These are phyloP conservation scores for Ericerus pela DNA, from an alignment of 1,140 invertebrate species.

Conservation along the genomic window DNA sequence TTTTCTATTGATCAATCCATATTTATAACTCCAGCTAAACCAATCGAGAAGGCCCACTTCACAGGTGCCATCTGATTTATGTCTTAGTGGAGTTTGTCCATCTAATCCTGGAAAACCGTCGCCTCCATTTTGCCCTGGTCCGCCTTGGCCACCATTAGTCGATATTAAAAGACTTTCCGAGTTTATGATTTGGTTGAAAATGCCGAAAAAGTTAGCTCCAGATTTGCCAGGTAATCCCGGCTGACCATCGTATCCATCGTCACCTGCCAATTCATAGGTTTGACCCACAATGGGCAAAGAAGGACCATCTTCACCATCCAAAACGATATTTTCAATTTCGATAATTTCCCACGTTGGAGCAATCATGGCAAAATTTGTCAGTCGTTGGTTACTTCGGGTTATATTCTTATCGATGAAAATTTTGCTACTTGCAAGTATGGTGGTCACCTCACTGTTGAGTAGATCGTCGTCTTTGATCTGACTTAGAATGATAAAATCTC, in stretches of 20 bases:
- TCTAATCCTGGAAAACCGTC: background rate
- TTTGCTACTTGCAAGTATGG: slow-evolving; percentile 1
- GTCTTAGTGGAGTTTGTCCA: background rate
- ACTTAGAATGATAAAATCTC: background rate
- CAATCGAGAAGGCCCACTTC: background rate
- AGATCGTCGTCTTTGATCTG: background rate
- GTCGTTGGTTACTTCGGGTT: background rate
- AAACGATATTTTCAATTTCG: background rate
- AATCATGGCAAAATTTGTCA: background rate
- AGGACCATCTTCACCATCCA: background rate
- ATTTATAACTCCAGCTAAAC: background rate
- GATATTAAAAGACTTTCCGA: background rate
- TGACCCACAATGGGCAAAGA: background rate
- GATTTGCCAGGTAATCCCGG: slow-evolving; percentile 4
- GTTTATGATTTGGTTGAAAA: background rate
- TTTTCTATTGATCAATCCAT: background rate
- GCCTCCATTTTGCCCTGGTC: slow-evolving; percentile 2
- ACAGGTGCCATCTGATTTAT: background rate
- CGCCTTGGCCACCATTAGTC: slow-evolving; percentile 8
- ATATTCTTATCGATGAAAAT: slow-evolving; percentile 7
- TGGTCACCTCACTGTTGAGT: background rate
- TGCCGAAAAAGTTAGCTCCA: slow-evolving; percentile 7
- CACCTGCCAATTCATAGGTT: background rate
- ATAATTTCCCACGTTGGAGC: slow-evolving; percentile 14
- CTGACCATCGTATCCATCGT: background rate